These are phyloP conservation scores for Dromas ardeola DNA, from an alignment of 2,113 vertebrate genomes.

Conservation along the genomic window DNA sequence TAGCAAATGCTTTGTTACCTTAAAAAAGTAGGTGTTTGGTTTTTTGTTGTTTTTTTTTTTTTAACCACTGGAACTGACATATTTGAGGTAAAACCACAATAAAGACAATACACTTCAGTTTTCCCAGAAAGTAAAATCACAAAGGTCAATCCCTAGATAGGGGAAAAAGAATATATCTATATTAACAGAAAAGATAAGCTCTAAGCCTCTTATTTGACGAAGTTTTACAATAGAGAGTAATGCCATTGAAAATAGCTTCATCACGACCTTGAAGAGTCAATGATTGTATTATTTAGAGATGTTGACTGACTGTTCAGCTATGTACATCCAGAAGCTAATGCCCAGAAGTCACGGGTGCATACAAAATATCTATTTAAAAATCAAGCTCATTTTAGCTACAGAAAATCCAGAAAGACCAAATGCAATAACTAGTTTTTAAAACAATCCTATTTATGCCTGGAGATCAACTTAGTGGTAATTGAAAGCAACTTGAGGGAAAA, in stretches of 20 bases:
- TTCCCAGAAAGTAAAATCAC: constrained; percentile 17
- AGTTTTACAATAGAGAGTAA: background rate
- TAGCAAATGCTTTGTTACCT: background rate
- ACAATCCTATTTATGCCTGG: background rate
- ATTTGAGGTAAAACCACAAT: background rate
- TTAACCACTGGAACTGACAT: background rate
- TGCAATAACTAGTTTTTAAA: background rate
- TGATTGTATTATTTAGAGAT: background rate
- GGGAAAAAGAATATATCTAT: background rate
- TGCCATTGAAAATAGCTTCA: background rate
- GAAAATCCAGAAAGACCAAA: background rate
- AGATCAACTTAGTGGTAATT: background rate
- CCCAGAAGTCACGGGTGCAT: background rate
- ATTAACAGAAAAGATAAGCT: background rate
- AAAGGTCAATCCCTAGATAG: background rate
- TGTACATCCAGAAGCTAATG: background rate
- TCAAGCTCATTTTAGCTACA: background rate
- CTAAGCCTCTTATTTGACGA: background rate
- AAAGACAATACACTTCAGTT: background rate
- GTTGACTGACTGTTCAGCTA: background rate
- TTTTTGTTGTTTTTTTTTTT: background rate
- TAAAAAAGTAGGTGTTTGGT: background rate
- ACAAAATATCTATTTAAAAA: background rate
- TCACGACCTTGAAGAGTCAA: background rate
- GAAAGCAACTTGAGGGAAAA: background rate